Conservation (phyloP, 2,797 vertebrate species). For the Rhadinocentrus ornatus region DNA sequence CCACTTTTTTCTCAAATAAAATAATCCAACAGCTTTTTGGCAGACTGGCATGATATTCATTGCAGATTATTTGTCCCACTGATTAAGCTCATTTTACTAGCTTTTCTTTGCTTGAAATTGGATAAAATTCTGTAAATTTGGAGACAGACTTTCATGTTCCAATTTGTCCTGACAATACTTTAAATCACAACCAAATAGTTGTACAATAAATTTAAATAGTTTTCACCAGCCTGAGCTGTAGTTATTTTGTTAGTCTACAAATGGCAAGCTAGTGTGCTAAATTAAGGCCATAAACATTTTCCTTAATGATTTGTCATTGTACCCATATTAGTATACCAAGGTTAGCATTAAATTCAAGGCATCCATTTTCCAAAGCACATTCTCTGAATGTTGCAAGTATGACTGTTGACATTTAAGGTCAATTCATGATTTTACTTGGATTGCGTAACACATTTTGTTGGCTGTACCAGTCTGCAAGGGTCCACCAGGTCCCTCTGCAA, state of each 20-base stretch:
- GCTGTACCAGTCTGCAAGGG: neutral
- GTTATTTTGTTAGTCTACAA: neutral
- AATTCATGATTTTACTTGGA: neutral
- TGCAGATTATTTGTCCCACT: neutral
- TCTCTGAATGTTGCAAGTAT: neutral
- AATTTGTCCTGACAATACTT: neutral
- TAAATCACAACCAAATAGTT: neutral
- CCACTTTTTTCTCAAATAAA: neutral
- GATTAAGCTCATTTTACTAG: rapidly evolving
- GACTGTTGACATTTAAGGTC: neutral
- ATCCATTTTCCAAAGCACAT: neutral
- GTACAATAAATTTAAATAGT: neutral
- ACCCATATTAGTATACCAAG: neutral
- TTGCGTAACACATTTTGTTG: neutral
- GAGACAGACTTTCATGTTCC: neutral
- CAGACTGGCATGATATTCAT: neutral
- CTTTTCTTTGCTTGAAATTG: neutral
- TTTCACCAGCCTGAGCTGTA: neutral
- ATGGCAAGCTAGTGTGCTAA: neutral
- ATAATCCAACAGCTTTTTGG: neutral
- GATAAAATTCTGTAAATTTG: neutral
- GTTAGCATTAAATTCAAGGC: neutral
- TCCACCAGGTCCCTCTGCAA: neutral
- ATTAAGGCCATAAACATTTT: neutral
- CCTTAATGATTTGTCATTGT: neutral